Conservation (phyloP, 2,888 invertebrate genomes). For the Dryocosmus kuriphilus region DNA sequence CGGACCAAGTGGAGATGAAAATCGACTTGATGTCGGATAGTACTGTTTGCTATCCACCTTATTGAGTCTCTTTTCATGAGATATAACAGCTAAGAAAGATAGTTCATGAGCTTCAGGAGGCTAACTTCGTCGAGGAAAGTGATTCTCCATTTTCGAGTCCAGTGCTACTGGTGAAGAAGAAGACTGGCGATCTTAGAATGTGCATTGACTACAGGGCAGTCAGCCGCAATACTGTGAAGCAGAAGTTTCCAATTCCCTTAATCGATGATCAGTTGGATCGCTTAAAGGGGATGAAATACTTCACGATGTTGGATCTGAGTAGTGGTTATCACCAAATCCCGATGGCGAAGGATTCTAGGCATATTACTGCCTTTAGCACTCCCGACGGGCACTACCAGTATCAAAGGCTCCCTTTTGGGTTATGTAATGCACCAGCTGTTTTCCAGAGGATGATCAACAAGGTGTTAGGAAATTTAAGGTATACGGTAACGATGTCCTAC, state of each 20-base stretch:
- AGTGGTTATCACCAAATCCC: conserved; percentile 68
- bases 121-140: background rate
- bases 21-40: conserved; percentile 54
- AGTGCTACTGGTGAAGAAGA: background rate
- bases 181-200: conserved; percentile 44
- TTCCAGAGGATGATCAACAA: conserved; percentile 52
- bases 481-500: too few species aligned
- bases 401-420: conserved; percentile 62
- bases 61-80: conserved; percentile 35
- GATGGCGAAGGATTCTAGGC: conserved; percentile 56
- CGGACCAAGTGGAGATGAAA: conserved; percentile 53
- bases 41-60: conserved; percentile 61
- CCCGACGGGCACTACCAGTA: conserved; percentile 66
- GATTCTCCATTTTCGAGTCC: conserved; percentile 31
- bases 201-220: conserved; percentile 63
- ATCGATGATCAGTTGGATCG: conserved; percentile 57
- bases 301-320: conserved; percentile 65
- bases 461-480: too few species aligned
- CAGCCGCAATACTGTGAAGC: conserved; percentile 60
- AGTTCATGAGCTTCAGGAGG: too few species aligned
- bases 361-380: conserved; percentile 56
- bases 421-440: conserved; percentile 61
- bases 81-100: too few species aligned
- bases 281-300: conserved; percentile 64
- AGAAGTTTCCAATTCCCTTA: too few species aligned